These are phyloP conservation scores for Erythrocercus mccallii DNA, from an alignment of 2,113 vertebrate genomes.

Conservation along the genomic window DNA sequence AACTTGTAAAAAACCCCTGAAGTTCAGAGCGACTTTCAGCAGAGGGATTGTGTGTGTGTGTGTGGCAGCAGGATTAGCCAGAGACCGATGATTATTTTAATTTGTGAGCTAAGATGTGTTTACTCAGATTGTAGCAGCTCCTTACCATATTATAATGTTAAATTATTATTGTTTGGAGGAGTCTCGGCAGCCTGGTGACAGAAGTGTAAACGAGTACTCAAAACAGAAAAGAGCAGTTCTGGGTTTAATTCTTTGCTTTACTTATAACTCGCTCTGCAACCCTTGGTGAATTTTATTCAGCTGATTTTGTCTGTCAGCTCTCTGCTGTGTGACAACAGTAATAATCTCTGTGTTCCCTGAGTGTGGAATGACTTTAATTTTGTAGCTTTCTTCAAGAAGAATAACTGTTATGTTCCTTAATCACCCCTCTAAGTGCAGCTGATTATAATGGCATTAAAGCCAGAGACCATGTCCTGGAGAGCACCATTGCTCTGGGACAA, in stretches of 20 bases:
- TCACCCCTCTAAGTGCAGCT: neutral
- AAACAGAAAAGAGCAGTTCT: neutral
- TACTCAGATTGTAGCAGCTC: neutral
- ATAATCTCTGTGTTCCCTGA: rapidly evolving
- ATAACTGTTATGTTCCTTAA: neutral
- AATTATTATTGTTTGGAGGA: constrained; percentile 5
- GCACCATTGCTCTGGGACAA: neutral
- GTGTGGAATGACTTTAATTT: neutral
- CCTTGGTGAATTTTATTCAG: neutral
- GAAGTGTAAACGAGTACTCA: neutral
- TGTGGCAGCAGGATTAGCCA: neutral
- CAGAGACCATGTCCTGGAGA: neutral
- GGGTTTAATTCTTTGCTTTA: neutral
- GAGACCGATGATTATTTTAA: neutral
- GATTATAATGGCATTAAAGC: neutral
- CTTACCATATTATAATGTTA: neutral
- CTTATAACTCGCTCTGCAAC: neutral
- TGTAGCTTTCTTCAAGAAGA: neutral
- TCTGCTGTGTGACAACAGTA: neutral
- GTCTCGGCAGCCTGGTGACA: neutral
- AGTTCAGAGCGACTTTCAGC: neutral
- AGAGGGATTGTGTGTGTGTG: neutral
- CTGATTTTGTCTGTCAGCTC: neutral
- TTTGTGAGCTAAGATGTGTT: constrained; percentile 15
- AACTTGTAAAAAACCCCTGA: neutral